phyloP scores from a whole-genome alignment of 1,140 invertebrate species.

The Dinothrombium tinctorium region DNA sequence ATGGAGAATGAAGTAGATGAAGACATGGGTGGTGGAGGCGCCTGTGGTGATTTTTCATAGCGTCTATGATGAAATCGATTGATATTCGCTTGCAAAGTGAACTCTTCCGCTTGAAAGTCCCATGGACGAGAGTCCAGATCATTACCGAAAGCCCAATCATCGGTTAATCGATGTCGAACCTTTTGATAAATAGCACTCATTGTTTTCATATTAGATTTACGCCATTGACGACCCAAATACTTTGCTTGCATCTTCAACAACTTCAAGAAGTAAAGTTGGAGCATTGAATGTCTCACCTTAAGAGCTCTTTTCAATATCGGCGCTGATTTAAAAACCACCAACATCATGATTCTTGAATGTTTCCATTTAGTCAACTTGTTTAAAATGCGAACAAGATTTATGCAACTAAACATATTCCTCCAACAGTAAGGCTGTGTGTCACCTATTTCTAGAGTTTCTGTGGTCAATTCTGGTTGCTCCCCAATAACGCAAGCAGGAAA shows the following conservation, averaged over 20 bases:
- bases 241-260: slow-evolving; percentile 98
- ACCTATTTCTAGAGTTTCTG: slow-evolving; percentile 30
- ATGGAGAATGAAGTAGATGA: neutral
- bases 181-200: slow-evolving; percentile 98
- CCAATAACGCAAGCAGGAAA: slow-evolving; percentile 90
- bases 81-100: slow-evolving; percentile 67
- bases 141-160: slow-evolving; percentile 99
- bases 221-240: slow-evolving; percentile 93
- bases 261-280: slow-evolving; percentile 95
- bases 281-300: slow-evolving; percentile 81
- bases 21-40: neutral
- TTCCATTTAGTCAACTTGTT: slow-evolving; percentile 99
- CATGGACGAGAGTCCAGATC: slow-evolving; percentile 88
- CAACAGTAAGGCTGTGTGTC: slow-evolving; percentile 53
- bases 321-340: slow-evolving; percentile 97
- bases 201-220: slow-evolving; percentile 98
- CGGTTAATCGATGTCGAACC: slow-evolving; percentile 60
- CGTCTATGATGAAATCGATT: slow-evolving; percentile 85
- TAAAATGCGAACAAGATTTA: slow-evolving; percentile 83
- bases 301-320: slow-evolving; percentile 89
- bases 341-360: slow-evolving; percentile 97
- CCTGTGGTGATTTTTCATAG: slow-evolving; percentile 33
- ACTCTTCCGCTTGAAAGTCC: slow-evolving; percentile 98
- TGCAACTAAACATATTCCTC: slow-evolving; percentile 94
- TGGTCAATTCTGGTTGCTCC: slow-evolving; percentile 76